These are phyloP conservation scores for Vanessa atalanta DNA, from an alignment of 1,140 invertebrate species.

Conservation along the genomic window DNA sequence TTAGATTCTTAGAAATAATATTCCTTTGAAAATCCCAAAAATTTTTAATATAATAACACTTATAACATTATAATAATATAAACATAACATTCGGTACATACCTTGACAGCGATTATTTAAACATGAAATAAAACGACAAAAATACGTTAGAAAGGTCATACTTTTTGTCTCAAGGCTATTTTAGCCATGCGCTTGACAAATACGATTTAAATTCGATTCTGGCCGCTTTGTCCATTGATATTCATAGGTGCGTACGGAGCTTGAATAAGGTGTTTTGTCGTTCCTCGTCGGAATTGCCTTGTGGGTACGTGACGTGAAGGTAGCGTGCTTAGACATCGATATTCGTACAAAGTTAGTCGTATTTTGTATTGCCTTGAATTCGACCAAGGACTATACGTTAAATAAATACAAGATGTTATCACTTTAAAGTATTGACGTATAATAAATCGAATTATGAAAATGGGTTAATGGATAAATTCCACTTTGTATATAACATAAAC, in stretches of 20 bases:
- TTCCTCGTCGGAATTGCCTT: slow-evolving; percentile 66
- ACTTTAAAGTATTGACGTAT: neutral
- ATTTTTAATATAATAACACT: too few species aligned
- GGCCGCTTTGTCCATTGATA: slow-evolving; percentile 55
- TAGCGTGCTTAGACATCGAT: neutral
- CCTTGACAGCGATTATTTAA: neutral
- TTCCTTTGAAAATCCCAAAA: too few species aligned
- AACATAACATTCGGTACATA: too few species aligned
- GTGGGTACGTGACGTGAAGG: slow-evolving; percentile 56
- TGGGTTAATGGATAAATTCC: neutral
- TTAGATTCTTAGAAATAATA: too few species aligned
- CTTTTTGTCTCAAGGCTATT: slow-evolving; percentile 34
- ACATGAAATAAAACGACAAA: neutral
- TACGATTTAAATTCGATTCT: slow-evolving; percentile 69
- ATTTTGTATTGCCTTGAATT: slow-evolving; percentile 2
- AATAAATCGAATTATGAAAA: neutral
- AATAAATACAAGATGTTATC: too few species aligned
- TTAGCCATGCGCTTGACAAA: slow-evolving; percentile 30
- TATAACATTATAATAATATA: too few species aligned
- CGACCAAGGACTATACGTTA: neutral
- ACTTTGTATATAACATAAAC: slow-evolving; percentile 1
- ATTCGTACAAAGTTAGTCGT: slow-evolving; percentile 4
- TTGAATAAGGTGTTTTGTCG: slow-evolving; percentile 73
- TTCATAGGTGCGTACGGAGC: slow-evolving; percentile 54
- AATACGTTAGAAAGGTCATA: slow-evolving; percentile 8